Conservation (phyloP, 2,888 invertebrate species). For the Eutolmus rufibarbis region DNA sequence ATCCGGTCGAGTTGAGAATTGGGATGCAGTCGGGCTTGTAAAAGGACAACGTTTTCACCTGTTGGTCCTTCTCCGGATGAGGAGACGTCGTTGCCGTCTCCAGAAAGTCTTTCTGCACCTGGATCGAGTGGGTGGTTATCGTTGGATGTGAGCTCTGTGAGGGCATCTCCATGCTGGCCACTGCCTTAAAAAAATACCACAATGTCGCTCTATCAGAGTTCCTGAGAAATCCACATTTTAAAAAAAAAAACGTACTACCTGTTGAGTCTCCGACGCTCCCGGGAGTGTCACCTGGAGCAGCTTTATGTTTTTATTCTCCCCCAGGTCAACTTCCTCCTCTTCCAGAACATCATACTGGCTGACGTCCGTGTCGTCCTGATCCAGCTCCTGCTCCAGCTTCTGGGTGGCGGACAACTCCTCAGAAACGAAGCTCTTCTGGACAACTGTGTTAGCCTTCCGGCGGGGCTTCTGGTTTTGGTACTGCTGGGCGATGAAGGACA, state of each 20-base stretch:
- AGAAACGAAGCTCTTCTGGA: background rate
- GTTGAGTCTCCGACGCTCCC: background rate
- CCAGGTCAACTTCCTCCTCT: background rate
- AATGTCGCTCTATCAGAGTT: background rate
- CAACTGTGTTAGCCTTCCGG: background rate
- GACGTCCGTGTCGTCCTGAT: background rate
- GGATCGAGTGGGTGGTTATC: background rate
- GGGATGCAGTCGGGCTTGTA: slow-evolving; percentile 39
- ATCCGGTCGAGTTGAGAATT: background rate
- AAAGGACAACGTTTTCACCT: background rate
- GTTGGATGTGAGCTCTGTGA: background rate
- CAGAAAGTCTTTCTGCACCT: background rate
- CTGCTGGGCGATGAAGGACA: slow-evolving; percentile 60
- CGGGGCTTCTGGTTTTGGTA: background rate
- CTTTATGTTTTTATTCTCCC: background rate
- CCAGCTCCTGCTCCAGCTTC: background rate
- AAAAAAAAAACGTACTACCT: background rate
- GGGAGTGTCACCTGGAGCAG: background rate
- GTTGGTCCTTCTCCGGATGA: slow-evolving; percentile 9
- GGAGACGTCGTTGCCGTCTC: background rate
- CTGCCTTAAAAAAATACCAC: background rate
- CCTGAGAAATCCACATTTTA: background rate
- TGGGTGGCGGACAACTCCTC: background rate
- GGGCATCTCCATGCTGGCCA: background rate
- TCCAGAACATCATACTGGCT: background rate